Base-by-base conservation (phyloP, 2,888 invertebrate genomes). In the Gymnoscelis rufifasciata region DNA sequence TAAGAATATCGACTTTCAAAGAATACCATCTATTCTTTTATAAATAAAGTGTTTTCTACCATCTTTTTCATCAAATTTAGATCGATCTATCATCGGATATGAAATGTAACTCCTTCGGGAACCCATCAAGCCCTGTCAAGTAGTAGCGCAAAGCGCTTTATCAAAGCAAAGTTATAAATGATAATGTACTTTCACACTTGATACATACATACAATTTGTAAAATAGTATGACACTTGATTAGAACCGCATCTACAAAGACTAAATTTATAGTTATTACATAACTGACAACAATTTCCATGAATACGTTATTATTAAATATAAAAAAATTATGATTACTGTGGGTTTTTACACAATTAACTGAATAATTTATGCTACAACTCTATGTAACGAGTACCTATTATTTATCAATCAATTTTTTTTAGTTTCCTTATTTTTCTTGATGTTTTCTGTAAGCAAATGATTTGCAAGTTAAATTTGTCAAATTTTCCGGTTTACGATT, bases 171-270 rank as follows among this genome's bases (percentile, higher is more conserved):
- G 38, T 28, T 15, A 35, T 26, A 33, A 33, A 42, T 42, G 26
- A 42, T 28, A 15, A 35, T 35, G 19, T 23, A 35, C 35, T 35
- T 19, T 35, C 28, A 38, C 28, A 27, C 19, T 19, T 19, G 19
- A 19, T 24, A 5, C 15, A 15, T 12, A 13, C 10, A 27, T 28
- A 38, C 19, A 28, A 29, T 29, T 15, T 47, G 42, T 52, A 47
- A 41, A 41, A 45, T 52, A 47, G 13, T 15, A 19, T 40, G 38
- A 40, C 42, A 38, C 36, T 39, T 47, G 37, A 31, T 29, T 29
- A 29, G 28, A 19, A 26, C n/a, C 12, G 14, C 13, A 10, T 13
- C 26, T n/a, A 31, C 23, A 8, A n/a, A 35, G 7, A 35, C 27
- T 30, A 41, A 27, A 53, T 51, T 7, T 35, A 35, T 35, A 15